Base-by-base conservation (phyloP, 2,113 vertebrate species). In the Coptodon rendalli region DNA sequence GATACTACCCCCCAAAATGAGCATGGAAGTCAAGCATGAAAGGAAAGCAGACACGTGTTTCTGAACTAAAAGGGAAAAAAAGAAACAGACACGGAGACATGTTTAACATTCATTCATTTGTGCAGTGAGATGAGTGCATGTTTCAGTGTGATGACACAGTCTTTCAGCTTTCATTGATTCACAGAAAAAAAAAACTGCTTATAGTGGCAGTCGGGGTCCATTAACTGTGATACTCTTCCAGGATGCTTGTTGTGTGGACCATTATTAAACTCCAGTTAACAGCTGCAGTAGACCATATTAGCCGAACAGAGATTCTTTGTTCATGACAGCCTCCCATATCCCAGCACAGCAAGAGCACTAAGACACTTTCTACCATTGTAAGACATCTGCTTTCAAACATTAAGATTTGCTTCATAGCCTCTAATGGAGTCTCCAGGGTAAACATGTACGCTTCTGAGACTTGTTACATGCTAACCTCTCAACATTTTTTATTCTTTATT, bases 201-300 rank as follows among this genome's bases (percentile, higher is more conserved):
- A 83, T 89, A 80, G 73, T 91, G 86, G 85, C 91, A 88, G 92
- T 92, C n/a, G 43, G 86, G 92, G 78, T 93, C 88, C 91, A 94
- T 95, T 93, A 93, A 95, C 92, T 84, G 88, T 66, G 78, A 85
- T 82, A 84, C 81, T 90, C 80, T 85, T 92, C 87, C 84, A 71
- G 91, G 90, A 90, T 91, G 92, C 91, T 91, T 38, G 80, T 94
- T 91, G 87, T 87, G 89, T 82, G 89, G 92, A 91, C 93, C 89
- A 88, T 90, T 93, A 94, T 95, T 94, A 94, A 93, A 95, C 87
- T 89, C 89, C 92, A 83, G 90, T 92, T 92, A 93, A 91, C 93
- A 94, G 92, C 93, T 94, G 91, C 93, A 93, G 83, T 87, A 56
- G 78, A 90, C 71, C 87, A 63, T 86, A 90, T 94, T 93, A 94